Percentiles rank a stretch among this genome's conserved stretches.
Evolutionary conservation across 2,797 vertebrate genomes (phyloP).

Genomic region (Aselliscus stoliczkanus): DNA sequence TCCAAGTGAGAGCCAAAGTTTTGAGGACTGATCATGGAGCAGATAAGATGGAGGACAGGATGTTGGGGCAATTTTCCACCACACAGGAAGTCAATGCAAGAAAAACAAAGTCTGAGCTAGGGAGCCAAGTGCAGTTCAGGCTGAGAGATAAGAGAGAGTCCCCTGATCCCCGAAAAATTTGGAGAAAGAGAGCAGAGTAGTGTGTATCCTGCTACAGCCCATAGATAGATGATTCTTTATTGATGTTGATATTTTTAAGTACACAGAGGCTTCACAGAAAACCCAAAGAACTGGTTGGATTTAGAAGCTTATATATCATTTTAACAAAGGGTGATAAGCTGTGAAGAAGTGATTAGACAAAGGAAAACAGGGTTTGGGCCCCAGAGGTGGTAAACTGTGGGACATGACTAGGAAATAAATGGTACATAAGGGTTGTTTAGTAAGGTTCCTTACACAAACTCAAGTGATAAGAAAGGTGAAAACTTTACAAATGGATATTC

Average conservation of each 20-base stretch:
- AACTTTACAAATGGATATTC: not conserved
- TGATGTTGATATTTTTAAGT: not conserved
- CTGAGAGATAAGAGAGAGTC: not conserved
- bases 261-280: not conserved
- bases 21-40: not conserved
- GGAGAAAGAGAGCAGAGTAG: not conserved
- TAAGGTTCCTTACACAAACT: not conserved
- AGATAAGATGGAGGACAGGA: not conserved
- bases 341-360: not conserved
- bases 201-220: not conserved
- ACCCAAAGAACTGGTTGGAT: not conserved
- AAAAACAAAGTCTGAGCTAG: not conserved
- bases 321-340: not conserved
- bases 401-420: not conserved
- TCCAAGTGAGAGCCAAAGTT: not conserved
- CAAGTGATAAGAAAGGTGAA: not conserved
- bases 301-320: not conserved
- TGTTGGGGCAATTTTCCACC: not conserved
- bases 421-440: not conserved
- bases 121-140: not conserved
- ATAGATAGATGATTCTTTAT: not conserved
- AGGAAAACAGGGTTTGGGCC: not conserved
- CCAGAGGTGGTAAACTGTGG: not conserved
- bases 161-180: not conserved
- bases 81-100: not conserved